phyloP scores from a whole-genome alignment of 2,888 invertebrate species.

The Eupithecia exiguata region DNA sequence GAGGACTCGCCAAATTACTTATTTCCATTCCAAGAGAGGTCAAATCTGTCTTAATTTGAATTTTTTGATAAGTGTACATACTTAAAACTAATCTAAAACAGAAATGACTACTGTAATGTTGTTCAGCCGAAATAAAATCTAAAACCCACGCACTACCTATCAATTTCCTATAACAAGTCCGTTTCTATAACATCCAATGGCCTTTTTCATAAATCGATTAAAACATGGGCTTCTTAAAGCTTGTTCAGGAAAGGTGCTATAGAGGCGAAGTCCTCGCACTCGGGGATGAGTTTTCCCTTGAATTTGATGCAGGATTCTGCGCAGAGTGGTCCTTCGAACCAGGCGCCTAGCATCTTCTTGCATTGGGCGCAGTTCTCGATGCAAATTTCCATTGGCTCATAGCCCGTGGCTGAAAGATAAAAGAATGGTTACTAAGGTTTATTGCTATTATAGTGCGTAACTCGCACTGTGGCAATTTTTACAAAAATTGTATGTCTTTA shows the following conservation, averaged over 20 bases:
- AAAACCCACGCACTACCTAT: constrained; percentile 15
- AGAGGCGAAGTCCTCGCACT: constrained; percentile 92
- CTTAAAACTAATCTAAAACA: not conserved
- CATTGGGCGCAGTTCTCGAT: constrained; percentile 95
- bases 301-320: constrained; percentile 93
- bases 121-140: constrained; percentile 7
- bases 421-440: not conserved
- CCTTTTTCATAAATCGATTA: not conserved
- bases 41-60: not conserved
- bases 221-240: constrained; percentile 46
- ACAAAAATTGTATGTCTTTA: too few species aligned
- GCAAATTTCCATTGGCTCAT: constrained; percentile 87
- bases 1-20: constrained; percentile 6
- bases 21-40: not conserved
- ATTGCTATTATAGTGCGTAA: too few species aligned
- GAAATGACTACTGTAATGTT: not conserved
- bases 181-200: not conserved
- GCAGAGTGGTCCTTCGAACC: constrained; percentile 93
- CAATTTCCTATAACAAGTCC: constrained; percentile 6
- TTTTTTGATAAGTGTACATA: not conserved
- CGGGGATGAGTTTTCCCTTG: constrained; percentile 92
- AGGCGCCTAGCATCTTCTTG: constrained; percentile 93
- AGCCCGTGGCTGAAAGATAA: constrained; percentile 68
- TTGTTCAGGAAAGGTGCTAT: constrained; percentile 90
- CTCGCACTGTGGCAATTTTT: too few species aligned